Evolutionary conservation across 2,797 vertebrate species (phyloP), one percentile per base, ranked within the genome.

Genomic region (Ibycter americanus): DNA sequence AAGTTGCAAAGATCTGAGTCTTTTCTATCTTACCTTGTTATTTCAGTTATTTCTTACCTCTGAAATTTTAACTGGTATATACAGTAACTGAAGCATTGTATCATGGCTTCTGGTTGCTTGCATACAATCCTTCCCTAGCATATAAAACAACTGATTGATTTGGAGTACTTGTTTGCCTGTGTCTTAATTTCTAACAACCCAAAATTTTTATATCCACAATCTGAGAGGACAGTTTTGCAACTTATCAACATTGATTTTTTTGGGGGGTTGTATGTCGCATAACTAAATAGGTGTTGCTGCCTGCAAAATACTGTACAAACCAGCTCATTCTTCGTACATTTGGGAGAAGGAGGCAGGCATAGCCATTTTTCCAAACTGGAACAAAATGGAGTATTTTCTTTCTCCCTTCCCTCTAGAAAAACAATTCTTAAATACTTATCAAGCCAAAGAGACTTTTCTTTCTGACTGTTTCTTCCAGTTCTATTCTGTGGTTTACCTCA

Each of bases 401-500:
- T 63, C 47, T 81, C 34, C 34, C 9, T 87, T 70, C 29, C 74
- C 38, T 42, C 54, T 61, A 74, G 86, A 92, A 94, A 87, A 92
- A 31, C 42, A 67, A 4, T 84, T 79, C 40, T 84, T 32, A 34
- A 74, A 82, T 83, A 67, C 49, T 94, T 96, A 94, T 92, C 90
- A 96, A 92, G 86, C 62, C 90, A 93, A 82, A 63, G 32, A 70
- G 44, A 26, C 36, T 93, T 95, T 87, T 59, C 71, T 40, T 79
- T 91, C 68, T 82, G 82, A 18, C 38, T 61, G 3, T 54, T 80
- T 49, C 90, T 93, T 84, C 77, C 70, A 90, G 59, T 38, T 42
- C 65, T 34, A 1, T 12, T 68, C 84, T 92, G 89, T 61, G 95
- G 95, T 92, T 95, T 84, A 63, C 81, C 88, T 90, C 86, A 90